Evolutionary conservation across 2,113 vertebrate species (phyloP), one percentile per base, ranked within the genome.

Genomic region (Etheostoma cragini): DNA sequence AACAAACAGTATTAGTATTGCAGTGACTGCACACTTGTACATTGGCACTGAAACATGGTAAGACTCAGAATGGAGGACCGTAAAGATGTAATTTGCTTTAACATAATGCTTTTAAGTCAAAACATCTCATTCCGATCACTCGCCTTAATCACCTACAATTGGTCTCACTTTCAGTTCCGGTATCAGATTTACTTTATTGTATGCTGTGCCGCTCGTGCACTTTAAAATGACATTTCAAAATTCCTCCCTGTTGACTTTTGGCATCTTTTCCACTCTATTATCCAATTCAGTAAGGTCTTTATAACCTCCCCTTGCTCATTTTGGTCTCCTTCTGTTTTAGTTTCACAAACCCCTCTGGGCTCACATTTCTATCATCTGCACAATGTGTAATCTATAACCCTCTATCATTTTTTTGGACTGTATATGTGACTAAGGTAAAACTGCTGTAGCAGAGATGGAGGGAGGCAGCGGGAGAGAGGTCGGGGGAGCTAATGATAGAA

Each of bases 401-500:
- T 22, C 76, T n/a, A 81, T 88, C 63, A 50, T 70, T 78, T 52
- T 52, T 72, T 67, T 78, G 47, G 47, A 76, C 53, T 57, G 67
- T 81, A 64, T 56, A 50, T 64, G 72, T 52, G 63, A 68, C 80
- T 64, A 24, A 85, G 87, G 71, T 83, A 58, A 76, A 83, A 82
- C 76, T 74, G 81, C 65, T 69, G 54, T 3, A 21, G 80, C 53
- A 33, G 78, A 74, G 76, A 81, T 21, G 58, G 72, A 64, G 67
- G 61, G 53, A 67, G 67, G 80, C 67, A 58, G 87, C 5, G 24
- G n/a, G 53, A 54, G 62, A 42, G 83, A 56, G 70, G 47, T 72
- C 8, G 11, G 30, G 42, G 78, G 77, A 83, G 74, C 81, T 86
- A 82, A 89, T 89, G 89, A 88, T 80, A 87, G 87, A 88, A 81